Conservation (phyloP, 2,113 vertebrate genomes). For the Regulus satrapa region DNA sequence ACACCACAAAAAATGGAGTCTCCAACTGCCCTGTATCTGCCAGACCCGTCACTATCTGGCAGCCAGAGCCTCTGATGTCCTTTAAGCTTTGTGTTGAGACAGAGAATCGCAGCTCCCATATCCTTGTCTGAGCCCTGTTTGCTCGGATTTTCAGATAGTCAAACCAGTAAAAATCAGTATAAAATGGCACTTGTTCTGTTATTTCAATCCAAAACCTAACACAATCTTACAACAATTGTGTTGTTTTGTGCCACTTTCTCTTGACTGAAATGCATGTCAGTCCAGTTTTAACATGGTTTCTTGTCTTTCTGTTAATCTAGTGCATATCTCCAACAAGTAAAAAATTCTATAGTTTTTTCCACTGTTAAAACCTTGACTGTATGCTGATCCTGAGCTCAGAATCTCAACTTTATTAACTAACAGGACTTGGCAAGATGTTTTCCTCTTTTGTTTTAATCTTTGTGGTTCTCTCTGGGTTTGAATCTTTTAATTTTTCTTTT, state of each 20-base stretch:
- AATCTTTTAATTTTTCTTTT: not conserved
- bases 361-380: not conserved
- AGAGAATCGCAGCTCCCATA: not conserved
- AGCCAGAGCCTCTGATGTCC: not conserved
- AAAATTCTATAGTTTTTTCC: not conserved
- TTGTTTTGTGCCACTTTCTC: not conserved
- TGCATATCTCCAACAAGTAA: not conserved
- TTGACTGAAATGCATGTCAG: not conserved
- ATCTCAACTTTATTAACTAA: not conserved
- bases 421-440: not conserved
- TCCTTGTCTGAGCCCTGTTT: not conserved
- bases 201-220: not conserved
- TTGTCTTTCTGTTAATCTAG: not conserved
- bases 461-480: not conserved
- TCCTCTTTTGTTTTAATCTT: not conserved
- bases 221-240: not conserved
- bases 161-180: not conserved
- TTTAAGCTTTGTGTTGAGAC: not conserved
- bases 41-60: not conserved
- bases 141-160: not conserved
- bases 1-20: too few species aligned
- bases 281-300: not conserved
- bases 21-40: not conserved
- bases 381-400: not conserved
- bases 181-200: not conserved